Conservation (phyloP, 2,888 invertebrate species). For the Holacanthella duospinosa region DNA sequence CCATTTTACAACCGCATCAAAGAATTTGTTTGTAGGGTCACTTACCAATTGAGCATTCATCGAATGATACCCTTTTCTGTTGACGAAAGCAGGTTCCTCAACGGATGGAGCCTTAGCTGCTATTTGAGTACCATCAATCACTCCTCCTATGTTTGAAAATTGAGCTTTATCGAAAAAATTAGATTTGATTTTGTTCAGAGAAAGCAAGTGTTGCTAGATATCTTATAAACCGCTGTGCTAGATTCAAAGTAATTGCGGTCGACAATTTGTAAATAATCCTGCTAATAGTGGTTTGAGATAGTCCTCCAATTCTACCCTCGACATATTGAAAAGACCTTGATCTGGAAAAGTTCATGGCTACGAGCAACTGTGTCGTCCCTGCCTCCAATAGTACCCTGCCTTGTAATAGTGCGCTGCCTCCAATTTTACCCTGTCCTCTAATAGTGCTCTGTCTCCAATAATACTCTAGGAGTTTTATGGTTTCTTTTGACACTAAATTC, state of each 20-base stretch:
- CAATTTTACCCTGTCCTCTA: too few relatives aligned
- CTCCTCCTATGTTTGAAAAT: not conserved
- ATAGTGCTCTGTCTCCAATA: too few relatives aligned
- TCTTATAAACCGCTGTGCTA: too few relatives aligned
- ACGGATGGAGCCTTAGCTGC: not conserved
- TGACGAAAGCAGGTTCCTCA: not conserved
- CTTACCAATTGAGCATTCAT: not conserved
- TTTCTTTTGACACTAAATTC: too few relatives aligned
- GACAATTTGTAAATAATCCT: not conserved
- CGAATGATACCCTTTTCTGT: not conserved
- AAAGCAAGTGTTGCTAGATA: too few relatives aligned
- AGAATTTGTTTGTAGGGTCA: not conserved
- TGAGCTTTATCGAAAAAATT: not conserved
- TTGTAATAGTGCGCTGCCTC: too few relatives aligned
- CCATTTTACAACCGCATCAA: conserved; percentile 11
- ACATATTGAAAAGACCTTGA: conserved; percentile 2
- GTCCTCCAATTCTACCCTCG: not conserved
- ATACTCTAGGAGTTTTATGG: too few relatives aligned
- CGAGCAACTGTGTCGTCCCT: not conserved
- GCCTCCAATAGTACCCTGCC: too few relatives aligned
- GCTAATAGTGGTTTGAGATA: not conserved
- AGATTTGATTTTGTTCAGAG: too few relatives aligned
- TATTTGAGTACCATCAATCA: not conserved
- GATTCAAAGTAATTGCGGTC: too few relatives aligned
- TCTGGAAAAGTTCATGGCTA: not conserved